phyloP scores from a whole-genome alignment of 53 echinoderm and acorn worm genomes.

The Zoroaster sp. region DNA sequence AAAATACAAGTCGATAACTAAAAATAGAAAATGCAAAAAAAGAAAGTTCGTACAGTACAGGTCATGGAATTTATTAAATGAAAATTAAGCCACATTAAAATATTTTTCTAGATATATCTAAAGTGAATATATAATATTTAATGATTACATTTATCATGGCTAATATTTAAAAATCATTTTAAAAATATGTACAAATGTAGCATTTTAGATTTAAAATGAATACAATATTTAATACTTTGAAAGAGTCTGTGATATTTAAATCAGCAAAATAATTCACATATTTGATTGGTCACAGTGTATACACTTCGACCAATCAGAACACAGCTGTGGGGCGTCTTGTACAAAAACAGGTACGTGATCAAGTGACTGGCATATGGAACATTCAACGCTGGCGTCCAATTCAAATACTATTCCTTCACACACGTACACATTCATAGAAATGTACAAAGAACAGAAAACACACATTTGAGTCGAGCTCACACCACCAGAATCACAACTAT shows the following conservation, averaged over 20 bases:
- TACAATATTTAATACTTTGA: too few species aligned
- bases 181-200: neutral
- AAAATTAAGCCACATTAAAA: neutral
- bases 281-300: slow-evolving; percentile 12
- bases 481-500: neutral
- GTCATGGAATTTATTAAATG: neutral
- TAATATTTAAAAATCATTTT: neutral
- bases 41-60: neutral
- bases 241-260: slow-evolving; percentile 11
- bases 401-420: neutral
- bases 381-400: slow-evolving; percentile 25
- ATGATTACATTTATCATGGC: neutral
- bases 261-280: neutral
- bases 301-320: slow-evolving; percentile 7
- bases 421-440: neutral
- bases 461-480: neutral
- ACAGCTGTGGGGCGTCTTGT: slow-evolving; percentile 1
- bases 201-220: too few species aligned
- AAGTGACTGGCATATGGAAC: neutral
- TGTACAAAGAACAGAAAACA: neutral
- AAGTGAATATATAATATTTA: too few species aligned
- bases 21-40: neutral
- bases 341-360: neutral
- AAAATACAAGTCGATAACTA: neutral
- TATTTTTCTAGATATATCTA: too few species aligned